Percentiles rank a stretch among this genome's conserved stretches.
phyloP scores from a whole-genome alignment of 2,888 invertebrate genomes.

The Gari tellinella region DNA sequence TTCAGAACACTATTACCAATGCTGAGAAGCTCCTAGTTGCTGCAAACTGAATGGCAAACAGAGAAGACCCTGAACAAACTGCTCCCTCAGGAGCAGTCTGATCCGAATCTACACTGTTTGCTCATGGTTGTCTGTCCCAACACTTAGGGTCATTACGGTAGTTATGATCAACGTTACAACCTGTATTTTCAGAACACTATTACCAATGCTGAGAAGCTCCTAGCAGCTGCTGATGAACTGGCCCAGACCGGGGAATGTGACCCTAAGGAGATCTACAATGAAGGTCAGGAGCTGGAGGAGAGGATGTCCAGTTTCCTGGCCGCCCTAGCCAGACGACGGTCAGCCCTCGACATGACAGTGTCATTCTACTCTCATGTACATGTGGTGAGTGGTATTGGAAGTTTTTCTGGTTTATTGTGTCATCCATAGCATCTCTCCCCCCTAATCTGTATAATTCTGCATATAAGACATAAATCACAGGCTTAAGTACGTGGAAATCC shows the following conservation, averaged over 20 bases:
- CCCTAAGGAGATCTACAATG: slow-evolving; percentile 97
- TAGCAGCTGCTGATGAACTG: slow-evolving; percentile 97
- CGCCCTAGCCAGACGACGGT: slow-evolving; percentile 94
- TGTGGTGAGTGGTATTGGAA: slow-evolving; percentile 88
- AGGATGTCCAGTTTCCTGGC: slow-evolving; percentile 97
- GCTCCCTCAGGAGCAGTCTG: too few species aligned
- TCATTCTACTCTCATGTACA: slow-evolving; percentile 98
- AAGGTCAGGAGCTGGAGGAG: slow-evolving; percentile 96
- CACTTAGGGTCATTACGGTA: too few species aligned
- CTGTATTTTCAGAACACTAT: slow-evolving; percentile 90
- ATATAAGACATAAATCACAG: too few species aligned
- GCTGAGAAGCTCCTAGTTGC: slow-evolving; percentile 98
- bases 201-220: slow-evolving; percentile 98
- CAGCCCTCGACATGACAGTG: slow-evolving; percentile 96
- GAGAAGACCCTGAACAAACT: too few species aligned
- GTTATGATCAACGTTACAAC: too few species aligned
- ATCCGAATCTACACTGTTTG: too few species aligned
- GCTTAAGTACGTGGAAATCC: too few species aligned
- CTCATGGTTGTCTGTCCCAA: too few species aligned
- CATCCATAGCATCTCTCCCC: too few species aligned
- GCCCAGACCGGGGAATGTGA: slow-evolving; percentile 96
- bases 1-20: slow-evolving; percentile 96
- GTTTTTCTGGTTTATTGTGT: too few species aligned
- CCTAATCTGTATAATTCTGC: too few species aligned
- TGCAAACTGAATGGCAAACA: too few species aligned